phyloP scores from a whole-genome alignment of 1,140 invertebrate species.

The Solen grandis region DNA sequence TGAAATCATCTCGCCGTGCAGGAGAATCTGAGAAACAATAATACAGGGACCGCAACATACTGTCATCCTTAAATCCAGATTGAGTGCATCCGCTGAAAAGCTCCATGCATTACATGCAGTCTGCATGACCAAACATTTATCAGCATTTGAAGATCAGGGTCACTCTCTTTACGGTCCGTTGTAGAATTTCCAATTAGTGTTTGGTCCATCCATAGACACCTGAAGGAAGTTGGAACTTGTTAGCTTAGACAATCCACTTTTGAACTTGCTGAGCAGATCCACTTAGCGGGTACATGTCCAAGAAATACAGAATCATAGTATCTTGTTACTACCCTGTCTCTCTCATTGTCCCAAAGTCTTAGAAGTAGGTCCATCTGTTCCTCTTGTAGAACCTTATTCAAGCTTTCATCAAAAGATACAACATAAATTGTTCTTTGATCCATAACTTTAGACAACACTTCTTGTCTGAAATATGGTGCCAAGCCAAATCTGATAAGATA shows the following conservation, averaged over 20 bases:
- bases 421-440: conserved; percentile 41
- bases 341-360: conserved; percentile 53
- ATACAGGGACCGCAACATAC: conserved; percentile 27
- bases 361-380: conserved; percentile 62
- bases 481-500: conserved; percentile 40
- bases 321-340: conserved; percentile 38
- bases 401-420: conserved; percentile 60
- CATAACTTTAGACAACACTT: conserved; percentile 12
- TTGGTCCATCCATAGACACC: conserved; percentile 64
- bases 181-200: conserved; percentile 64
- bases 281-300: conserved; percentile 49
- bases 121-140: conserved; percentile 36
- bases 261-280: conserved; percentile 56
- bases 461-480: conserved; percentile 21
- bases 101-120: conserved; percentile 45
- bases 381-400: conserved; percentile 51
- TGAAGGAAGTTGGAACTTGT: conserved; percentile 33
- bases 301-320: conserved; percentile 59
- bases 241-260: conserved; percentile 36
- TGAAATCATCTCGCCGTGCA: conserved; percentile 84
- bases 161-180: conserved; percentile 27
- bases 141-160: conserved; percentile 28
- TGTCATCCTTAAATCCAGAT: conserved; percentile 33
- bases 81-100: conserved; percentile 30
- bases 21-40: conserved; percentile 78